A percentile compares a stretch with the other conserved stretches of the same genome.
phyloP scores from a whole-genome alignment of 2,113 vertebrate species.

The Hemicordylus capensis region DNA sequence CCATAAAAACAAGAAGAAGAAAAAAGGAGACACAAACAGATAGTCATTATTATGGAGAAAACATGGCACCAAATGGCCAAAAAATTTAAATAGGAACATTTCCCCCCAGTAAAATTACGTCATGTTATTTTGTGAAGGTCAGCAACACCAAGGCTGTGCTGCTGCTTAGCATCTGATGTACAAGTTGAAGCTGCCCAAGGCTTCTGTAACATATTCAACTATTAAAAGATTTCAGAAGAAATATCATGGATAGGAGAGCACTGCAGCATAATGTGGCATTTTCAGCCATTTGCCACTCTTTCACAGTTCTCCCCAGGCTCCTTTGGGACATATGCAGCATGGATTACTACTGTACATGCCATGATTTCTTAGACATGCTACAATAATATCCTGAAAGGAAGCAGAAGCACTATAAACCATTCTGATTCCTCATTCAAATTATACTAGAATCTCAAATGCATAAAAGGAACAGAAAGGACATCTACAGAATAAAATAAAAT shows the following conservation, averaged over 20 bases:
- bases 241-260: constrained; percentile 8
- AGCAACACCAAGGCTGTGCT: neutral
- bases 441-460: constrained; percentile 44
- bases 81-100: neutral
- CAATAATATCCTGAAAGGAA: constrained; percentile 69
- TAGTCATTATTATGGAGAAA: neutral
- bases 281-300: constrained; percentile 24
- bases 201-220: constrained; percentile 16
- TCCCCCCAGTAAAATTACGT: constrained; percentile 31
- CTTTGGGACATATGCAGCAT: constrained; percentile 46
- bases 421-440: constrained; percentile 64
- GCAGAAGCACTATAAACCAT: constrained; percentile 60
- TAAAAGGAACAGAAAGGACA: constrained; percentile 39
- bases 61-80: constrained; percentile 10
- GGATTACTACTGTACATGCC: constrained; percentile 35
- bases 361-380: constrained; percentile 15
- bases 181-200: constrained; percentile 42
- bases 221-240: constrained; percentile 50
- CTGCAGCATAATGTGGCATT: constrained; percentile 4
- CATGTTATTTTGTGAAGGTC: constrained; percentile 35
- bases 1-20: neutral
- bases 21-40: neutral
- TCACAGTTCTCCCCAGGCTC: constrained; percentile 28
- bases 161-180: neutral
- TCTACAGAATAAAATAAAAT: constrained; percentile 45